phyloP scores from a whole-genome alignment of 2,113 vertebrate species.

The Nanorana parkeri region DNA sequence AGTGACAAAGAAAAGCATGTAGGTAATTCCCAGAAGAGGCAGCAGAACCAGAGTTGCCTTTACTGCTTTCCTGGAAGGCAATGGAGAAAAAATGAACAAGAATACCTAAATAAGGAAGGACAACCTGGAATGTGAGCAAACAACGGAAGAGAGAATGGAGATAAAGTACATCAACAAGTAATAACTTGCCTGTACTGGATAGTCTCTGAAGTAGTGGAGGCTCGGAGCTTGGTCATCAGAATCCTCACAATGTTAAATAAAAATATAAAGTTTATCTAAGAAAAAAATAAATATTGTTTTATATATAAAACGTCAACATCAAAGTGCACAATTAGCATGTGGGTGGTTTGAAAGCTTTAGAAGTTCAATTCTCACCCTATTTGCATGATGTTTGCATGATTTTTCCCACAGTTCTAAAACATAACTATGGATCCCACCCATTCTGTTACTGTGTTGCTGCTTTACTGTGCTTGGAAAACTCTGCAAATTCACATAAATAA shows the following conservation, averaged over 20 bases:
- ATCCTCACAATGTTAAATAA: conserved; percentile 96
- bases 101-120: background rate
- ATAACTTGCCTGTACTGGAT: conserved; percentile 87
- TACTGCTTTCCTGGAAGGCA: conserved; percentile 87
- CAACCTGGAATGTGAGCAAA: background rate
- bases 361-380: no score
- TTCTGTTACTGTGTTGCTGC: no score
- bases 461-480: no score
- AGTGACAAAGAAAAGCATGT: conserved; percentile 98
- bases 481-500: no score
- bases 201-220: conserved; percentile 92
- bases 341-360: no score
- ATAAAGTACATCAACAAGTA: no score
- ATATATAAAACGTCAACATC: no score
- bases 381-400: no score
- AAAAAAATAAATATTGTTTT: background rate
- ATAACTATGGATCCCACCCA: no score
- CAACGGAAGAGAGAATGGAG: background rate
- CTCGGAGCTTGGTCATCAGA: conserved; percentile 94
- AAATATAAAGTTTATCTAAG: conserved; percentile 95
- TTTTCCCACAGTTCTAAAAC: no score
- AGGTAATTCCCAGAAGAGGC: conserved; percentile 96
- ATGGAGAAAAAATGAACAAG: background rate
- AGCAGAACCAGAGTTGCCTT: conserved; percentile 96
- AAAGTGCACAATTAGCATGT: no score